Evolutionary conservation across 1,140 invertebrate genomes (phyloP).

Genomic region (Temnothorax longispinosus): DNA sequence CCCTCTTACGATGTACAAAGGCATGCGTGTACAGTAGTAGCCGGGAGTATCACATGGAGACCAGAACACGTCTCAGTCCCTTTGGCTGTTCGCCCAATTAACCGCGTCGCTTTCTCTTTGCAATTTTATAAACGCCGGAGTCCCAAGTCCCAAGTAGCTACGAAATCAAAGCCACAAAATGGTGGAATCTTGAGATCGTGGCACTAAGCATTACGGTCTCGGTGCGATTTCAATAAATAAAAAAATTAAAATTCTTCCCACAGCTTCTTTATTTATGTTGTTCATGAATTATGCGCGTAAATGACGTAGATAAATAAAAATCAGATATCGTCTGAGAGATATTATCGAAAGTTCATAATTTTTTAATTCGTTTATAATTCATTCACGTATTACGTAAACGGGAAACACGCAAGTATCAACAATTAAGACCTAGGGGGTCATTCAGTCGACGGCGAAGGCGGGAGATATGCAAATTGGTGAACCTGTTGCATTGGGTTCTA

Average conservation of each 20-base stretch:
- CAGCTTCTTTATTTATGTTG: not conserved
- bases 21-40: conserved; percentile 22
- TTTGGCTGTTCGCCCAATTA: conserved; percentile 70
- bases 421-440: not conserved
- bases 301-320: not conserved
- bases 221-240: not conserved
- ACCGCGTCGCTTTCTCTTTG: conserved; percentile 41
- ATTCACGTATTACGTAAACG: not conserved
- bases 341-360: not conserved
- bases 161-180: conserved; percentile 47
- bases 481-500: conserved; percentile 61
- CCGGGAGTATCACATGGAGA: conserved; percentile 18
- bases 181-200: not conserved
- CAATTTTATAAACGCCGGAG: conserved; percentile 53
- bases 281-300: not conserved
- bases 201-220: not conserved
- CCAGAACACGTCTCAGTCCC: conserved; percentile 26
- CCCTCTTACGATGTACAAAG: conserved; percentile 61
- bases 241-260: not conserved
- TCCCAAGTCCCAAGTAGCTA: not conserved
- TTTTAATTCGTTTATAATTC: not conserved
- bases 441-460: not conserved
- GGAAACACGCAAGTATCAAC: not conserved
- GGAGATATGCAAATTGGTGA: conserved; percentile 64
- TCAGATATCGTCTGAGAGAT: not conserved